Evolutionary conservation across 2,888 invertebrate genomes (phyloP), one percentile per base, ranked within the genome.

Genomic region (Clitarchus hookeri): DNA sequence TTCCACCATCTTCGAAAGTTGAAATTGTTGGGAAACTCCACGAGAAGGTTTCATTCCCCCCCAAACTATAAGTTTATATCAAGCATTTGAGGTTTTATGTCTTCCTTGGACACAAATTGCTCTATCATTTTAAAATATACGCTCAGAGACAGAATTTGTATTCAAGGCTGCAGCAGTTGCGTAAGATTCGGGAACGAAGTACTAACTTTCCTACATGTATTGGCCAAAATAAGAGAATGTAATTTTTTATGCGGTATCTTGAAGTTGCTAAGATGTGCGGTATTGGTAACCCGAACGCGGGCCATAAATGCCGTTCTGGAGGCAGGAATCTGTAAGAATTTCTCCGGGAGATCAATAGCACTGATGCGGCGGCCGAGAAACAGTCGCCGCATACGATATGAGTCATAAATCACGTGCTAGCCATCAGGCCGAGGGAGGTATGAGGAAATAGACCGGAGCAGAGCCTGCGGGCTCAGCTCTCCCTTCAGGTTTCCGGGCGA

Each of bases 331-430:
- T n/a, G 65, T 11, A 65, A 65, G 65, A 65, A 65, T 65, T 65
- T n/a, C 23, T 65, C 65, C n/a, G 23, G 65, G 23, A n/a, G 65
- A 65, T 65, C 65, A 65, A 65, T 65, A 65, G 6, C 48, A 48
- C n/a, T 36, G 36, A 36, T 48, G 48, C 48, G 48, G 65, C 65
- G 65, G 65, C 65, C 65, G 65, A 65, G 65, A 65, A 65, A 65
- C 65, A 65, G 65, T 65, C 65, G 65, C 65, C 65, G 65, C 65
- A 65, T 65, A n/a, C 65, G 65, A 65, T 65, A 65, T 65, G 65
- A 65, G 65, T n/a, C 65, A 65, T 65, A 65, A 65, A 65, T 65
- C 65, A 65, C 65, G 65, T 19, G 65, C 23, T 23, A 23, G 23
- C 23, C n/a, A 19, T n/a, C 23, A n/a, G n/a, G 65, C 19, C 65